Evolutionary conservation across 2,113 vertebrate species (phyloP), one percentile per base, ranked within the genome.

Genomic region (Sinocyclocheilus grahami): DNA sequence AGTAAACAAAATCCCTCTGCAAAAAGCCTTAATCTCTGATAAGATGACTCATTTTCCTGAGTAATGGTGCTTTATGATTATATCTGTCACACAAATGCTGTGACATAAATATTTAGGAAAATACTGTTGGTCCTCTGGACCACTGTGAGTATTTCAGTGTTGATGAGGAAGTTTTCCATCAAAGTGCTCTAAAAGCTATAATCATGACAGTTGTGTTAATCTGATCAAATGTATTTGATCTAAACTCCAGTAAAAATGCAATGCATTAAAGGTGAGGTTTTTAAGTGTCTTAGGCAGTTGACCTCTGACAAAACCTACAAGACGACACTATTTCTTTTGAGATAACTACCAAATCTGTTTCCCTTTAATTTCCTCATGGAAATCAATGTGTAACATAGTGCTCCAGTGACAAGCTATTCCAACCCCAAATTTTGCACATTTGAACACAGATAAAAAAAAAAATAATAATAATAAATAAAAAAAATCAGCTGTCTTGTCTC

Each of bases 51-150:
- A 91, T 90, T 85, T 87, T 72, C 79, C 74, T 76, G 84, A 89
- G 83, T 88, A 91, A 90, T 85, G 87, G 86, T 88, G 78, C 42
- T 91, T 88, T 89, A 87, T 78, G 83, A 81, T 89, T 90, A 87
- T 88, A 87, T 88, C 78, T 82, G 89, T 90, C 81, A 89, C 63
- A 20, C 63, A 62, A 86, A 67, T 51, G 69, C 24, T 12, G 12
- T 74, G 37, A 77, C 51, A 69, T 60, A 76, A 83, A 90, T 86
- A 79, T 78, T 88, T 78, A 77, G 81, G 82, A 72, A 86, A 85
- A 84, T 42, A 79, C 18, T n/a, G 53, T 51, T 76, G 79, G 69
- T 83, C n/a, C 11, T 37, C 12, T 79, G 55, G 12, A 79, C 55
- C 39, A 65, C n/a, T 65, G 60, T 39, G 11, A 67, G n/a, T 27